A percentile compares a stretch with the other conserved stretches of the same genome.
Conservation (phyloP, 2,113 vertebrate genomes). For the Microtus oregoni region DNA sequence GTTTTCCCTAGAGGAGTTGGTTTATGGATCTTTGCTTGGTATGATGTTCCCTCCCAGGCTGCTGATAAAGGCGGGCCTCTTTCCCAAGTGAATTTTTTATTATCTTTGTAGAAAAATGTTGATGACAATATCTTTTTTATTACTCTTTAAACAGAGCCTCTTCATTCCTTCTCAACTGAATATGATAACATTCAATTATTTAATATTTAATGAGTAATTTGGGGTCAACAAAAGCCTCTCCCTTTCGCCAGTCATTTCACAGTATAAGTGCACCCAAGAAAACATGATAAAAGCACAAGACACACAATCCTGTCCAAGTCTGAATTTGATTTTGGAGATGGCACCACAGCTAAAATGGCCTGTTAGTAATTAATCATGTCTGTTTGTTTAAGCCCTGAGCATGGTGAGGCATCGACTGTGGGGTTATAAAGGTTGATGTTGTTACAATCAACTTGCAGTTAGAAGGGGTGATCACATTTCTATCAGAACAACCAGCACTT, state of each 20-base stretch:
- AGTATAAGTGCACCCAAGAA: slow-evolving; percentile 24
- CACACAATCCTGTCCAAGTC: neutral
- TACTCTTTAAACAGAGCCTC: slow-evolving; percentile 50
- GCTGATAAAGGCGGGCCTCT: slow-evolving; percentile 56
- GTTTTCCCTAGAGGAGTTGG: slow-evolving; percentile 51
- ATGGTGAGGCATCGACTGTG: neutral
- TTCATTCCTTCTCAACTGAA: slow-evolving; percentile 27
- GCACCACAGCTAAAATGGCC: neutral
- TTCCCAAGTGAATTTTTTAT: slow-evolving; percentile 66
- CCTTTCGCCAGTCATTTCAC: slow-evolving; percentile 11
- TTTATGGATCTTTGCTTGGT: slow-evolving; percentile 24
- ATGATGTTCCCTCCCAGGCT: slow-evolving; percentile 13
- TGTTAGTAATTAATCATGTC: slow-evolving; percentile 43
- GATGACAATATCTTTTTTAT: slow-evolving; percentile 69
- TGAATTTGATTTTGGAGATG: slow-evolving; percentile 47
- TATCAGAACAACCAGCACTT: neutral
- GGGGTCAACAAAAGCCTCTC: slow-evolving; percentile 12
- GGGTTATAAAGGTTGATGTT: neutral
- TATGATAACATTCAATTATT: slow-evolving; percentile 45
- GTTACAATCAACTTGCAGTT: neutral
- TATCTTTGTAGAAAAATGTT: slow-evolving; percentile 67
- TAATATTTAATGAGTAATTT: slow-evolving; percentile 66
- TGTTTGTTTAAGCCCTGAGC: neutral
- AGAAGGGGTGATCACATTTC: neutral
- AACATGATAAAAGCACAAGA: neutral